Evolutionary conservation across 2,888 invertebrate genomes (phyloP).

Genomic region (Troglohyphantes excavatus): DNA sequence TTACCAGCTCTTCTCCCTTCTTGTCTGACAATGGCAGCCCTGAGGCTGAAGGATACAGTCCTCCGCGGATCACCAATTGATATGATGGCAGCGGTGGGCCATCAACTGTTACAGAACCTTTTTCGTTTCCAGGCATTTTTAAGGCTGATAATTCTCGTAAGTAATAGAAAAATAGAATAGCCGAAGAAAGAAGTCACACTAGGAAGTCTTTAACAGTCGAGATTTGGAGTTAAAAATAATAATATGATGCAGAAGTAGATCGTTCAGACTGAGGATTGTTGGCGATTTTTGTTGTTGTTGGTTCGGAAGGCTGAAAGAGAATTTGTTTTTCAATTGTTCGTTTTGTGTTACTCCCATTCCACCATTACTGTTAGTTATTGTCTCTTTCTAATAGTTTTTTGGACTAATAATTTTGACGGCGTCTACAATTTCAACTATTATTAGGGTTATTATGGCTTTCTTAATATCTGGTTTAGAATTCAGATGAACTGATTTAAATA

Average conservation of each 20-base stretch:
- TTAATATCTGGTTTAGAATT: no score
- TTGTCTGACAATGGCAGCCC: conserved; percentile 51
- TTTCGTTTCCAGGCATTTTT: conserved; percentile 35
- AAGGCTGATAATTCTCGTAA: conserved; percentile 11
- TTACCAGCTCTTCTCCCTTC: conserved; percentile 10
- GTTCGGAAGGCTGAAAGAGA: not conserved
- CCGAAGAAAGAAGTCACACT: conserved; percentile 1
- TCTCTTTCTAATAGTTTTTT: no score
- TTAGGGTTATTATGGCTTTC: no score
- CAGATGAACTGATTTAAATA: no score
- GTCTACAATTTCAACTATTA: no score
- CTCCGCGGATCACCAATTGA: conserved; percentile 70
- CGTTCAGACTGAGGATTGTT: not conserved
- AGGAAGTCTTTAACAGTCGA: conserved; percentile 50
- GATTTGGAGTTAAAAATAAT: conserved; percentile 41
- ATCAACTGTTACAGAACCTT: conserved; percentile 64
- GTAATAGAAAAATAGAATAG: conserved; percentile 1
- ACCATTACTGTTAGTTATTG: no score
- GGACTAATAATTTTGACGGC: no score
- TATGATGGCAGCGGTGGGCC: conserved; percentile 62
- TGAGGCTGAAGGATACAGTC: conserved; percentile 60
- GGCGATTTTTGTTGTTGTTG: not conserved
- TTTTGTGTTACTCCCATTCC: no score
- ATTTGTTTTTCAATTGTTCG: not conserved
- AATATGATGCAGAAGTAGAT: not conserved